A percentile compares a stretch with the other conserved stretches of the same genome.
These are phyloP conservation scores for Paralvinella palmiformis DNA, from an alignment of 1,140 invertebrate genomes.

Conservation along the genomic window DNA sequence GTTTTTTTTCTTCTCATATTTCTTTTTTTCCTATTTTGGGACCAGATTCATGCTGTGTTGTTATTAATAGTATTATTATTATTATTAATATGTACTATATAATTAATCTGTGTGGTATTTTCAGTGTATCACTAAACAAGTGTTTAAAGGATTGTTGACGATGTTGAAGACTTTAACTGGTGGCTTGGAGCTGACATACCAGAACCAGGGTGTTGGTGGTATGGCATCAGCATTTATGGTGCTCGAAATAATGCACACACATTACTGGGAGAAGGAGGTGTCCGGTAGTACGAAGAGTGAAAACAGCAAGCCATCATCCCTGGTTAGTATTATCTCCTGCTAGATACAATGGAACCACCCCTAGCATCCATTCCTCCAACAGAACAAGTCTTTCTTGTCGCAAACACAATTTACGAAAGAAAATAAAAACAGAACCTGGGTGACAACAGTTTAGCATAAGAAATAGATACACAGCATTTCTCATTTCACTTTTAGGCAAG, in stretches of 20 bases:
- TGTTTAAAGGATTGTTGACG: conserved; percentile 97
- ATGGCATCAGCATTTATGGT: conserved; percentile 96
- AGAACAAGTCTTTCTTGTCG: no score
- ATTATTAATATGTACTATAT: background rate
- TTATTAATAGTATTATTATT: no score
- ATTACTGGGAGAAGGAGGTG: conserved; percentile 89
- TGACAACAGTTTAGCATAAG: no score
- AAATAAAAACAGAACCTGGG: no score
- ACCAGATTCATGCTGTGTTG: no score
- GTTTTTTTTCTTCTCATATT: no score
- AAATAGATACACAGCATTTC: no score
- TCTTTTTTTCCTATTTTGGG: no score
- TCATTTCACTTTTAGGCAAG: conserved; percentile 53
- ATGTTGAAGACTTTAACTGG: conserved; percentile 79
- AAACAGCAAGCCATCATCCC: conserved; percentile 34
- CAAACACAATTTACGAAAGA: no score
- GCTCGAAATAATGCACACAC: conserved; percentile 95
- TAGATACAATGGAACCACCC: background rate
- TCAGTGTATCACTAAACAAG: conserved; percentile 50
- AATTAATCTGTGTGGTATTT: background rate
- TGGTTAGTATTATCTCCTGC: conserved; percentile 21
- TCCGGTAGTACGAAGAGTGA: conserved; percentile 41
- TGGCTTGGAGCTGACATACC: conserved; percentile 86
- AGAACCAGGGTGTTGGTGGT: conserved; percentile 89
- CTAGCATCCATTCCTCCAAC: no score